Percentiles rank a stretch among this genome's conserved stretches.
These are phyloP conservation scores for Cataglyphis rosenhaueri DNA, from an alignment of 2,888 invertebrate genomes.

Conservation along the genomic window DNA sequence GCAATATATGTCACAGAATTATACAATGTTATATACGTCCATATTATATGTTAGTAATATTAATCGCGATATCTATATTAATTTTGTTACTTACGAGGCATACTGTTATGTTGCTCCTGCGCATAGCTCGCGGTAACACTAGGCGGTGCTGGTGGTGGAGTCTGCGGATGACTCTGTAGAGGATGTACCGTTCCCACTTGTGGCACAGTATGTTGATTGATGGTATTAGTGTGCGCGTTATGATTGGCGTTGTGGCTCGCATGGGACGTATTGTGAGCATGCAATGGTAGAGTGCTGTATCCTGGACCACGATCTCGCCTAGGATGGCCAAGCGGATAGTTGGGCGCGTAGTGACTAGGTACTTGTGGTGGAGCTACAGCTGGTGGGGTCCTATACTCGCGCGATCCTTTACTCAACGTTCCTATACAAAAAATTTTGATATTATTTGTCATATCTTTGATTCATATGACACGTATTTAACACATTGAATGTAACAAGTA, in stretches of 20 bases:
- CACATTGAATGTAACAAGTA: conserved; percentile 23
- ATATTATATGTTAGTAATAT: not conserved
- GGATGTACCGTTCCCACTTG: conserved; percentile 96
- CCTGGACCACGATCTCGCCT: conserved; percentile 92
- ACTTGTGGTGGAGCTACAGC: conserved; percentile 98
- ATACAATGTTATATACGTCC: not conserved
- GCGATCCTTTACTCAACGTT: conserved; percentile 90
- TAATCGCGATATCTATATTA: not conserved
- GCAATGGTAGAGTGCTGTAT: conserved; percentile 94
- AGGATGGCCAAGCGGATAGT: conserved; percentile 95
- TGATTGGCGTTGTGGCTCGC: conserved; percentile 77
- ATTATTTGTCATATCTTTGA: not conserved
- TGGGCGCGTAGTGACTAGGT: conserved; percentile 98
- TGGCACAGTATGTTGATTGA: conserved; percentile 86
- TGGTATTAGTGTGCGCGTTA: conserved; percentile 76
- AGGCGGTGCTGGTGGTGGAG: conserved; percentile 89
- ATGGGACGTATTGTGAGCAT: conserved; percentile 81
- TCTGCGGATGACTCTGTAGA: conserved; percentile 89
- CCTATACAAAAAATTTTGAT: conserved; percentile 79
- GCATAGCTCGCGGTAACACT: conserved; percentile 86
- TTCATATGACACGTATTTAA: not conserved
- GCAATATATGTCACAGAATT: not conserved
- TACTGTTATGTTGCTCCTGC: conserved; percentile 89
- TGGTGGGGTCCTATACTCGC: conserved; percentile 97
- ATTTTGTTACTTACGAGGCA: conserved; percentile 92